Percentiles rank a stretch among this genome's conserved stretches.
Evolutionary conservation across 1,140 invertebrate species (phyloP).

Genomic region (Triops longicaudatus): DNA sequence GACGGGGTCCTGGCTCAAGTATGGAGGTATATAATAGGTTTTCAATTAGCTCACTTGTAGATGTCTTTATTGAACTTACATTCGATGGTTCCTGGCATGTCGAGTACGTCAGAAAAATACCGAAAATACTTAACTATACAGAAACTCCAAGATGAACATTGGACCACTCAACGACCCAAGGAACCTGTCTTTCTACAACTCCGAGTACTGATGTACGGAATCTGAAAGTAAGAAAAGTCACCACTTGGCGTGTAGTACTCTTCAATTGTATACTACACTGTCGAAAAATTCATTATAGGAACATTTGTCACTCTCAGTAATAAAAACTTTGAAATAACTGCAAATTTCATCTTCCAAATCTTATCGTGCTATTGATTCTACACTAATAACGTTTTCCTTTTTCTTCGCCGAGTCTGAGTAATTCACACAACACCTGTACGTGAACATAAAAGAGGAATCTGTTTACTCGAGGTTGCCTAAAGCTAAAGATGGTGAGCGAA

Average conservation of each 20-base stretch:
- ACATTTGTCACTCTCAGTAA: too few species aligned
- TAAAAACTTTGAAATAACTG: too few species aligned
- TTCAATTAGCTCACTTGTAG: constrained; percentile 3
- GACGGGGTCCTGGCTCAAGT: neutral
- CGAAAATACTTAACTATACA: neutral
- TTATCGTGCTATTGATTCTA: neutral
- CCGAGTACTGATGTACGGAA: too few species aligned
- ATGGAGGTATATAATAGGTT: neutral
- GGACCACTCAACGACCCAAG: too few species aligned
- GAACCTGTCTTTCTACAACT: too few species aligned
- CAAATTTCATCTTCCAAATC: neutral
- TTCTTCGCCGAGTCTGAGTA: neutral
- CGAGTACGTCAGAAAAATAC: neutral
- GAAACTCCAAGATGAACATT: too few species aligned
- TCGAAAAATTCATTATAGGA: too few species aligned
- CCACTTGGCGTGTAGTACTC: too few species aligned
- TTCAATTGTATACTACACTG: too few species aligned
- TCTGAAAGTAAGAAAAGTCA: too few species aligned
- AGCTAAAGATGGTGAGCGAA: neutral
- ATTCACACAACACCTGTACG: neutral
- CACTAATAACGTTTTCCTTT: neutral
- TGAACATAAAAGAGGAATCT: neutral
- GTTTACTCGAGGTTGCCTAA: neutral
- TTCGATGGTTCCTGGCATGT: neutral
- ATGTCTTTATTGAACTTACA: neutral